Evolutionary conservation across 2,797 vertebrate species (phyloP), one percentile per base, ranked within the genome.

Genomic region (Lycodopsis pacificus): DNA sequence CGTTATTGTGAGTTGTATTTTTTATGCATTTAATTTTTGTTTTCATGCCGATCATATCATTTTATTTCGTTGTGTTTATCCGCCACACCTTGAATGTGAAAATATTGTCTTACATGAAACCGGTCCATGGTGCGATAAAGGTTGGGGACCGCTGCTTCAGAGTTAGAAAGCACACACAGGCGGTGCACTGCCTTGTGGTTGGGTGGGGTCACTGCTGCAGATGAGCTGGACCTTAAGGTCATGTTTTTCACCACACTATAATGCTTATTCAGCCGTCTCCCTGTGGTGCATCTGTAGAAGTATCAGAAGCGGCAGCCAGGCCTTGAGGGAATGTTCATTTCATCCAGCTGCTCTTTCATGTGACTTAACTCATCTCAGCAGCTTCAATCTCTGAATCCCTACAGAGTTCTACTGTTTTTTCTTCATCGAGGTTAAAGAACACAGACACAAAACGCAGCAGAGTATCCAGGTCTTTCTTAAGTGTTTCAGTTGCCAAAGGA

Each of bases 301-400:
- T 81, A 88, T 89, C 73, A 82, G 76, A 79, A 66, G 64, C 83
- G 76, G 82, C 86, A 80, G 72, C 38, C 66, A 49, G 78, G 78
- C 85, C 84, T 83, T 63, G 61, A 75, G 87, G 88, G 86, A 84
- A 81, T 27, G 46, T 77, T 87, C 86, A 83, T 81, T 87, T 88
- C 90, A 88, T 89, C 86, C 89, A 90, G 87, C 82, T 89, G 87
- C 88, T 88, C 84, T 91, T 90, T 93, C 83, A 86, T 90, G 80
- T 88, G 69, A 85, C 86, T 80, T 83, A 89, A 80, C 79, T 86
- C 77, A 61, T 78, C 77, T 85, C 86, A 59, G 59, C 73, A 81
- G 82, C 73, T 53, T 27, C 38, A 14, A 44, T 63, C 69, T 85
- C 66, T 42, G 61, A 88, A 61, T 87, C 85, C 81, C 86, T 11